phyloP scores from a whole-genome alignment of 2,797 vertebrate genomes.

The Ptychadena robeensis region DNA sequence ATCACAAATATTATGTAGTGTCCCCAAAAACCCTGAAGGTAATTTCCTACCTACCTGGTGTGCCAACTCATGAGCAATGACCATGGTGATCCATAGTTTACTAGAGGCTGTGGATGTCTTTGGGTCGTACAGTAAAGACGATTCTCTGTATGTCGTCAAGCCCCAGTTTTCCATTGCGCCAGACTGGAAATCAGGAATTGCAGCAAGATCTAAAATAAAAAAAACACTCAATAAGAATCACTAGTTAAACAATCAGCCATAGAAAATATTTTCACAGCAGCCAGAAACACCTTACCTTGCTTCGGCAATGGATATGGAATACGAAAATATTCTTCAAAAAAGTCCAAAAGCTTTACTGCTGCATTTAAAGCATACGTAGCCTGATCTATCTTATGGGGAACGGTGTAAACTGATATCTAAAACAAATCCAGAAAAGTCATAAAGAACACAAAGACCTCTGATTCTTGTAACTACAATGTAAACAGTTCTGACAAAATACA shows the following conservation, averaged over 20 bases:
- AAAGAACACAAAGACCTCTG: neutral
- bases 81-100: constrained; percentile 83
- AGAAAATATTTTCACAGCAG: neutral
- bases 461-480: too few relatives aligned
- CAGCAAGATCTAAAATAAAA: constrained; percentile 82
- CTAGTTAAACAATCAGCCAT: neutral
- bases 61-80: constrained; percentile 89
- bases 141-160: constrained; percentile 88
- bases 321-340: constrained; percentile 90
- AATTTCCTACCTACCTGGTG: constrained; percentile 79
- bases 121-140: constrained; percentile 80
- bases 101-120: constrained; percentile 82
- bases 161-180: constrained; percentile 98
- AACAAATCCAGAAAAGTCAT: constrained; percentile 10
- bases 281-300: constrained; percentile 75
- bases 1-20: too few relatives aligned
- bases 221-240: neutral
- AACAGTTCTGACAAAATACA: too few relatives aligned
- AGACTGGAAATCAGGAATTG: constrained; percentile 90
- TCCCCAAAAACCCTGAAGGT: neutral
- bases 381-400: constrained; percentile 87
- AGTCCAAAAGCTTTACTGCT: constrained; percentile 88
- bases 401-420: constrained; percentile 86
- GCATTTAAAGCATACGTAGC: constrained; percentile 83
- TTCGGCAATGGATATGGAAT: constrained; percentile 93